phyloP scores from a whole-genome alignment of 2,888 invertebrate species.

The Ornithoptera priamus region DNA sequence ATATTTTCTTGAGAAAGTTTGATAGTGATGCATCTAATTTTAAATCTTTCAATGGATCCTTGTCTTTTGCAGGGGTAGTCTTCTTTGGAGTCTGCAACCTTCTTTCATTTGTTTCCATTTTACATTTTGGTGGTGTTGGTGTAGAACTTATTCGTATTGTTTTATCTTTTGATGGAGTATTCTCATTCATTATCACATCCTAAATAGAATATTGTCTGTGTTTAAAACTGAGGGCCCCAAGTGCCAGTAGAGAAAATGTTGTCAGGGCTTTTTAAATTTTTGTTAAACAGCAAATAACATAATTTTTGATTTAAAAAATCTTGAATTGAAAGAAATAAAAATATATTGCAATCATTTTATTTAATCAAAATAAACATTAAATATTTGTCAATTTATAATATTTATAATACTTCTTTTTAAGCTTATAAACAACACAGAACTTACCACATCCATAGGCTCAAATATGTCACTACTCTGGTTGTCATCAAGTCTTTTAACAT shows the following conservation, averaged over 20 bases:
- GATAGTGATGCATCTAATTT: constrained; percentile 35
- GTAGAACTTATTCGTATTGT: constrained; percentile 37
- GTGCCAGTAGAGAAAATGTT: too few relatives aligned
- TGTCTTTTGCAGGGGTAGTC: constrained; percentile 35
- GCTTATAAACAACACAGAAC: background rate
- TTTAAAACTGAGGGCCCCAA: too few relatives aligned
- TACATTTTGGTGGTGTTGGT: constrained; percentile 35
- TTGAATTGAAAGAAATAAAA: too few relatives aligned
- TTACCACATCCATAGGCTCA: constrained; percentile 41
- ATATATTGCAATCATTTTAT: too few relatives aligned
- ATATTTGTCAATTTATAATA: too few relatives aligned
- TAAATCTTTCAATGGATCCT: constrained; percentile 38
- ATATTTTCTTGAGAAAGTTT: constrained; percentile 33
- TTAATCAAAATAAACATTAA: too few relatives aligned
- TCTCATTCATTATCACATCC: constrained; percentile 24
- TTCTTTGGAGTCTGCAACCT: constrained; percentile 35
- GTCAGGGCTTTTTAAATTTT: too few relatives aligned
- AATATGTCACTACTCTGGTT: constrained; percentile 31
- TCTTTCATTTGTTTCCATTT: constrained; percentile 28
- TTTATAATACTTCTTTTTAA: too few relatives aligned
- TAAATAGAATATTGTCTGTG: background rate
- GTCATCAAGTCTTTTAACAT: constrained; percentile 1
- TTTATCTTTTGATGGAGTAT: constrained; percentile 30
- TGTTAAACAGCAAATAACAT: too few relatives aligned
- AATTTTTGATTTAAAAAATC: too few relatives aligned